Evolutionary conservation across 2,113 vertebrate genomes (phyloP).

Genomic region (Syrrhaptes paradoxus): DNA sequence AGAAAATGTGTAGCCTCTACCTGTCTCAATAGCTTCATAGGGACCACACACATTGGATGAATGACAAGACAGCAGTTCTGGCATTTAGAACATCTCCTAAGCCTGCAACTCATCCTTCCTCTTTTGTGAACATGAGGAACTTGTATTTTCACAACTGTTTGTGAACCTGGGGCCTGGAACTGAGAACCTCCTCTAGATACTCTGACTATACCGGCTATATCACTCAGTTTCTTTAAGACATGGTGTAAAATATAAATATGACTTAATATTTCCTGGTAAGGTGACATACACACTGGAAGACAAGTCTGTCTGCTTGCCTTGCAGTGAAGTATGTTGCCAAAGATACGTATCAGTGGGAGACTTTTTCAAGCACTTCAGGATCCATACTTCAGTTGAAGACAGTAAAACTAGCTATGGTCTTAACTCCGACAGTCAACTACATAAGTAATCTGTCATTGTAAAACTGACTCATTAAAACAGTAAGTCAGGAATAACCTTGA

Average conservation of each 20-base stretch:
- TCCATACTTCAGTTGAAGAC: not conserved
- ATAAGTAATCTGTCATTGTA: not conserved
- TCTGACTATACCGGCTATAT: not conserved
- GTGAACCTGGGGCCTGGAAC: not conserved
- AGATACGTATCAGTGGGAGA: not conserved
- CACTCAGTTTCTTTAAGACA: not conserved
- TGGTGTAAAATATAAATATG: not conserved
- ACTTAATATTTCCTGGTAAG: not conserved
- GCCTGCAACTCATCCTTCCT: not conserved
- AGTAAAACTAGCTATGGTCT: not conserved
- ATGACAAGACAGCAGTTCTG: not conserved
- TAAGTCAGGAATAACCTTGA: not conserved
- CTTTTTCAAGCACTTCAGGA: not conserved
- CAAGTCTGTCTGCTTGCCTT: not conserved
- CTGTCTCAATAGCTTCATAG: not conserved
- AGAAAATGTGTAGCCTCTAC: not conserved
- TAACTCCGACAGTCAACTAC: not conserved
- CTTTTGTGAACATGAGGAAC: not conserved
- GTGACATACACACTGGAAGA: not conserved
- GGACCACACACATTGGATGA: not conserved
- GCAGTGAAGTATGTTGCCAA: not conserved
- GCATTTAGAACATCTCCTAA: not conserved
- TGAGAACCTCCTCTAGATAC: not conserved
- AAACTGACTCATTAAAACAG: not conserved
- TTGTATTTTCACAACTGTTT: not conserved